Base-by-base conservation (phyloP, 2,797 vertebrate species). In the Neosalanx taihuensis region DNA sequence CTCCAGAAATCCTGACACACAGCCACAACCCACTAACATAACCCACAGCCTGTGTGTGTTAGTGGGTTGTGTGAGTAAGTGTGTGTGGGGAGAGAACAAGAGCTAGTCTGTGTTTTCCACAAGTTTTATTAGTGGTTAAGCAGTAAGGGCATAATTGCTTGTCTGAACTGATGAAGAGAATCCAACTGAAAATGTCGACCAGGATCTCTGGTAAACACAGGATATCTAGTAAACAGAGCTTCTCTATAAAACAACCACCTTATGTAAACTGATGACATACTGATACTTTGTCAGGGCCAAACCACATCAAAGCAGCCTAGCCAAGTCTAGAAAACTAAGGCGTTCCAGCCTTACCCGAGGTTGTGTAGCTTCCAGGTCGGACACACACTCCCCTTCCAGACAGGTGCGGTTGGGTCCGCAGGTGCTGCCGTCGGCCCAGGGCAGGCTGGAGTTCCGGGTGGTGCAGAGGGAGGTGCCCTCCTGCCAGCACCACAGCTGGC, bases 401-500 rank as follows among this genome's bases (percentile, higher is more conserved):
- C 98, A 99, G 49, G 90, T 87, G 66, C 80, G 78, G 0, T 85
- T 72, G 0, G 64, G 35, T 41, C 91, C 80, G 35, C 98, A 98
- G 0, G 92, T 84, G 0, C 95, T 97, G 5, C 98, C 98, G 0
- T 99, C 95, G 0, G 94, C 96, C 98, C 97, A 99, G 0, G 93
- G 94, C 72, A 99, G 81, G 89, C 95, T 97, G 81, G 95, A 96
- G 0, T 97, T 99, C 83, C 93, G 95, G 60, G 96, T 97, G 73
- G 95, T 94, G 84, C 98, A 99, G 3, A 95, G 89, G 0, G 77
- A 78, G 33, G 94, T 93, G 0, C 91, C 88, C 1, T 92, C 88
- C 3, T 83, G 87, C 57, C 89, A 92, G 86, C 98, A 99, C 98
- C 98, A 99, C 49, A 99, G 94, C 90, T 97, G 95, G 68, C 90